Conservation (phyloP, 2,113 vertebrate species). For the Promerops cafer region DNA sequence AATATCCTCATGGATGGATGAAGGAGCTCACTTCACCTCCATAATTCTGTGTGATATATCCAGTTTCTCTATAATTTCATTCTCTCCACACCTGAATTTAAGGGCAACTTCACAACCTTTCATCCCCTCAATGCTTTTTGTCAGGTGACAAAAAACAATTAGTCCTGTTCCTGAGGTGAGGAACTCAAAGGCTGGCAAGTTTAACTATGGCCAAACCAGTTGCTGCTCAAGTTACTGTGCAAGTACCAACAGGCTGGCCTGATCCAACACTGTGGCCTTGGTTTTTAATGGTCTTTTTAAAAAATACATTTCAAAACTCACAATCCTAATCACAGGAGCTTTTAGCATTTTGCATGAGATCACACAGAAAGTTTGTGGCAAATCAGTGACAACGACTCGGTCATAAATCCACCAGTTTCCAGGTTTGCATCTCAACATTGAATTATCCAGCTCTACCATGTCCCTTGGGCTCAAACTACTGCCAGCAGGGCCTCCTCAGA, state of each 20-base stretch:
- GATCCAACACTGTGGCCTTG: not conserved
- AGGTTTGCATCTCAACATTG: not conserved
- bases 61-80: not conserved
- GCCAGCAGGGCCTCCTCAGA: not conserved
- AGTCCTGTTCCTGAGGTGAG: not conserved
- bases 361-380: not conserved
- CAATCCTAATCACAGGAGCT: not conserved
- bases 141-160: not conserved
- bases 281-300: not conserved
- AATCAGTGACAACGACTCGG: not conserved
- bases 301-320: not conserved
- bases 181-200: not conserved
- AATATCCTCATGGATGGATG: not conserved
- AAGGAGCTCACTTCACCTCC: not conserved
- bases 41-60: not conserved
- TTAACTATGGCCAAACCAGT: not conserved
- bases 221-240: not conserved
- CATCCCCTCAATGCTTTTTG: not conserved
- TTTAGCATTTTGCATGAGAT: not conserved
- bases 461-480: not conserved
- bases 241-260: not conserved
- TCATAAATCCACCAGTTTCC: not conserved
- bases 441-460: not conserved
- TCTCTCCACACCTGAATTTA: not conserved
- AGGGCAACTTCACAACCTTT: not conserved